Percentiles rank a stretch among this genome's conserved stretches.
Conservation (phyloP, 2,888 invertebrate species). For the Oxycera nigricornis region DNA sequence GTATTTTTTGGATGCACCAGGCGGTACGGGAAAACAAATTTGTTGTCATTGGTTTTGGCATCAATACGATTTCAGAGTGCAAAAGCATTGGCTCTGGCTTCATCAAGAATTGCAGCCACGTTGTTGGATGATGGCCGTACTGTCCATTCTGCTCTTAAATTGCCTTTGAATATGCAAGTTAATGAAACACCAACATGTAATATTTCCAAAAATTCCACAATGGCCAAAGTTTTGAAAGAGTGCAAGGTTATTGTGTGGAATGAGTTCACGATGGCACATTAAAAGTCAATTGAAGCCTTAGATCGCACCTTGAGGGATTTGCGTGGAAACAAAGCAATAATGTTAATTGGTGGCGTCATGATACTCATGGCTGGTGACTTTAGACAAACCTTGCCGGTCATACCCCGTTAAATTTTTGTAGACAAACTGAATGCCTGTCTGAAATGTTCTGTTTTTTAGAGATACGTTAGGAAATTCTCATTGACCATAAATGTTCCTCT, state of each 20-base stretch:
- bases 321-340: conserved; percentile 35
- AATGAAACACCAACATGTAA: not conserved
- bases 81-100: conserved; percentile 41
- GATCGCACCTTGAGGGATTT: conserved; percentile 50
- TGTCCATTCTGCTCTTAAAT: conserved; percentile 53
- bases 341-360: conserved; percentile 44
- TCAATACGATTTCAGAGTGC: not conserved
- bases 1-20: no score
- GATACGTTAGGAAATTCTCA: not conserved
- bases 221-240: conserved; percentile 47
- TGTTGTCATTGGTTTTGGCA: conserved; percentile 36
- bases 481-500: not conserved
- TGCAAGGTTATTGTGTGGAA: conserved; percentile 11
- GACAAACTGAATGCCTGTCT: conserved; percentile 15
- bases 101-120: conserved; percentile 46
- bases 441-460: conserved; percentile 11
- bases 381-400: conserved; percentile 30
- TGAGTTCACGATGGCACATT: conserved; percentile 37
- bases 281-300: conserved; percentile 50
- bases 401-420: not conserved
- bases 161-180: conserved; percentile 50
- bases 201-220: conserved; percentile 51
- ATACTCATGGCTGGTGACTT: conserved; percentile 20
- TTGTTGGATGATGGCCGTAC: conserved; percentile 50
- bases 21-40: conserved; percentile 44